phyloP scores from a whole-genome alignment of 2,797 vertebrate species.

The Sebastes hubbsi region DNA sequence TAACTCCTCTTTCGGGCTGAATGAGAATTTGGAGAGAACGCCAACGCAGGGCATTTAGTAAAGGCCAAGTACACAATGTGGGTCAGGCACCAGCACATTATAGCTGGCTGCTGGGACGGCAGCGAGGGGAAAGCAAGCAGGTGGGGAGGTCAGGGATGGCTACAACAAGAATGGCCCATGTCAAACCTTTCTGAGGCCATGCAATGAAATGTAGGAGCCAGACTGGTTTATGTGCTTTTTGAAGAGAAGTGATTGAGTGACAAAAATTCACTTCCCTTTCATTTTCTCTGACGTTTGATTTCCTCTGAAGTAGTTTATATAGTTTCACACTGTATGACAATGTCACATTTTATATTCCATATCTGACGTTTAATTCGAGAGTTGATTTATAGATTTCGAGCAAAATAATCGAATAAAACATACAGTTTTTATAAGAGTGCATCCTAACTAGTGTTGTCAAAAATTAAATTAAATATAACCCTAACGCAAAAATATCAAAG shows the following conservation, averaged over 20 bases:
- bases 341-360: not conserved
- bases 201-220: conserved; percentile 44
- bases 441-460: not conserved
- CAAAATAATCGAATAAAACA: not conserved
- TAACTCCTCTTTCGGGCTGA: conserved; percentile 83
- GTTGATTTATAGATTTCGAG: not conserved
- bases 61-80: conserved; percentile 53
- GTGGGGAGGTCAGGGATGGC: conserved; percentile 19
- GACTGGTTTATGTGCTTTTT: conserved; percentile 8
- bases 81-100: conserved; percentile 47
- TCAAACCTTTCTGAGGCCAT: conserved; percentile 53
- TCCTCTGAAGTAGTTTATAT: not conserved
- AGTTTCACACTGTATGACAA: not conserved
- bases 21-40: conserved; percentile 78
- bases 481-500: accelerated
- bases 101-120: conserved; percentile 53
- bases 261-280: not conserved
- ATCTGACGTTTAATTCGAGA: not conserved
- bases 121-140: conserved; percentile 58
- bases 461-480: not conserved
- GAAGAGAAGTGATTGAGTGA: not conserved
- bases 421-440: not conserved
- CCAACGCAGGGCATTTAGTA: conserved; percentile 48
- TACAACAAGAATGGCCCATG: conserved; percentile 24
- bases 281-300: not conserved